Evolutionary conservation across 1,140 invertebrate species (phyloP).

Genomic region (Temnothorax longispinosus): DNA sequence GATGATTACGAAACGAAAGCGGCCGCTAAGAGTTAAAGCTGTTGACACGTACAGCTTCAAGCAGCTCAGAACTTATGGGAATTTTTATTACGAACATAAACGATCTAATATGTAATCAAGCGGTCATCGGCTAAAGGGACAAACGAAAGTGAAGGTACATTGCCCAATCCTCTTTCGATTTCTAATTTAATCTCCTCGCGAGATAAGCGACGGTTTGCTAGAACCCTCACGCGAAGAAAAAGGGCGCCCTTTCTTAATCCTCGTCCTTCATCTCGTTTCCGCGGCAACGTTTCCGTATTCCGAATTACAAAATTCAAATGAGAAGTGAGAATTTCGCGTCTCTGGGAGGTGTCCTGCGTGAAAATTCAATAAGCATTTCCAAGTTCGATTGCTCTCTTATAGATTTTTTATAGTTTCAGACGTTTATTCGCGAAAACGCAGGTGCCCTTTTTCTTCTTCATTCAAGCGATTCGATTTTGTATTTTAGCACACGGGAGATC

Average conservation of each 20-base stretch:
- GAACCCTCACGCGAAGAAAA: conserved; percentile 27
- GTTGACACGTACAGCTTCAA: conserved; percentile 21
- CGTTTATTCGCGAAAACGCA: neutral
- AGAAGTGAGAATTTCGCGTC: neutral
- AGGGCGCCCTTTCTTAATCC: neutral
- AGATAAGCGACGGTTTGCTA: neutral
- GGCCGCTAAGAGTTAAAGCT: conserved; percentile 36
- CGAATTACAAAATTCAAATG: neutral
- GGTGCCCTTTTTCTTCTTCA: neutral
- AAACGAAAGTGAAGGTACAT: conserved; percentile 47
- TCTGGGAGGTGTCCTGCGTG: neutral
- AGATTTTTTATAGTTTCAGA: neutral
- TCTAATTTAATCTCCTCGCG: conserved; percentile 34
- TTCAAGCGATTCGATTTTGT: conserved; percentile 28
- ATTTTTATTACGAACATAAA: neutral
- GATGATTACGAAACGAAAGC: neutral
- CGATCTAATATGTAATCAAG: conserved; percentile 40
- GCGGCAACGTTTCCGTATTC: neutral
- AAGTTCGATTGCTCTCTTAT: neutral
- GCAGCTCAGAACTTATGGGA: conserved; percentile 24
- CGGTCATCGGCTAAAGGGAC: conserved; percentile 9
- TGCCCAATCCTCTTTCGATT: conserved; percentile 56
- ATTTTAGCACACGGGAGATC: conserved; percentile 27
- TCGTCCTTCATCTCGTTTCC: neutral
- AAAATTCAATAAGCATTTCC: neutral